A percentile compares a stretch with the other conserved stretches of the same genome.
phyloP scores from a whole-genome alignment of 2,888 invertebrate species.

The Prosopocoilus inquinatus region DNA sequence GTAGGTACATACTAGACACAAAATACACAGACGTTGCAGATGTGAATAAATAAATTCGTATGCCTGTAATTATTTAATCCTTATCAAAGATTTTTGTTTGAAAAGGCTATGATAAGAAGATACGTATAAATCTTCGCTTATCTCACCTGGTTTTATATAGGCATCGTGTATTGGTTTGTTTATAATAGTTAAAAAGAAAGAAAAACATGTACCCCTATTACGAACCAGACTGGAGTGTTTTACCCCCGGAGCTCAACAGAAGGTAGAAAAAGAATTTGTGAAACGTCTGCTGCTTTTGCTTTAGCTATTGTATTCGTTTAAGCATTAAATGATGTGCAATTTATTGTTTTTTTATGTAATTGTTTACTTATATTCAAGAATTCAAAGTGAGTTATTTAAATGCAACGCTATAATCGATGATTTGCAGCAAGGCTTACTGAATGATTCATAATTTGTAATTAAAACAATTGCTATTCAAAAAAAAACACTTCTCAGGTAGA shows the following conservation, averaged over 20 bases:
- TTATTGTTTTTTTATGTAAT: neutral
- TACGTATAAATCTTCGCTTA: neutral
- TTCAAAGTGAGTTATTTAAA: neutral
- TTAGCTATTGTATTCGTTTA: neutral
- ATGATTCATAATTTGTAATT: neutral
- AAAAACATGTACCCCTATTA: constrained; percentile 60
- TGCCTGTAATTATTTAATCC: neutral
- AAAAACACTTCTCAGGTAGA: constrained; percentile 9
- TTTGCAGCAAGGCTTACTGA: neutral
- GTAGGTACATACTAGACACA: too few species aligned
- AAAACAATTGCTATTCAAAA: constrained; percentile 14
- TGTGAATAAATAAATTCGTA: too few species aligned
- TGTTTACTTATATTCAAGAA: neutral
- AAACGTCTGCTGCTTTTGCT: neutral
- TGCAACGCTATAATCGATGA: neutral
- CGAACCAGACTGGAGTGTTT: constrained; percentile 81
- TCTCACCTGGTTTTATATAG: neutral
- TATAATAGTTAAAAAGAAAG: neutral
- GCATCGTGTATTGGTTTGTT: neutral
- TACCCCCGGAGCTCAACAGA: constrained; percentile 82
- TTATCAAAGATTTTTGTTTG: neutral
- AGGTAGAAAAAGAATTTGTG: constrained; percentile 56
- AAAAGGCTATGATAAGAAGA: neutral
- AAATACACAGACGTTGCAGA: too few species aligned
- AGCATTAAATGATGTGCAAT: neutral